phyloP scores from a whole-genome alignment of 2,888 invertebrate genomes.

The Apotomis capreana region DNA sequence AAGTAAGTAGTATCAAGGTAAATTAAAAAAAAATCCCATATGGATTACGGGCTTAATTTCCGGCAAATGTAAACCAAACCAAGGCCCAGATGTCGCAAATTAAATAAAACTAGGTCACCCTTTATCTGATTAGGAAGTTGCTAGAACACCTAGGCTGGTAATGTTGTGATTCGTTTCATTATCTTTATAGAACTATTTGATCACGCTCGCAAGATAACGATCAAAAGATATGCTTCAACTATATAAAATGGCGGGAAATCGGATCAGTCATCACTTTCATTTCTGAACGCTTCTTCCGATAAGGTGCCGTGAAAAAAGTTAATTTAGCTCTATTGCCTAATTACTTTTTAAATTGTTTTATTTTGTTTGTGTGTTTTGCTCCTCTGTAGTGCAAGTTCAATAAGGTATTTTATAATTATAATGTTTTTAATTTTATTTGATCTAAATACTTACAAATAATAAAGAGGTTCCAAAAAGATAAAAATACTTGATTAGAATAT shows the following conservation, averaged over 20 bases:
- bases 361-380: constrained; percentile 10
- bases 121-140: constrained; percentile 30
- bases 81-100: constrained; percentile 28
- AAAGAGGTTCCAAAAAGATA: no score
- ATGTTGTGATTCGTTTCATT: constrained; percentile 33
- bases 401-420: constrained; percentile 17
- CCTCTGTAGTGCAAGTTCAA: not conserved
- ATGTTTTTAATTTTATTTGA: not conserved
- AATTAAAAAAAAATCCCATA: not conserved
- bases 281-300: constrained; percentile 27
- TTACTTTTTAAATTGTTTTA: constrained; percentile 28
- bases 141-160: constrained; percentile 20
- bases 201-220: constrained; percentile 32
- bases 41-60: constrained; percentile 3
- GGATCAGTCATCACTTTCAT: constrained; percentile 31
- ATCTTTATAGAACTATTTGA: constrained; percentile 30
- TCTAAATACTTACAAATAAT: no score
- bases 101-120: constrained; percentile 30
- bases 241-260: constrained; percentile 39
- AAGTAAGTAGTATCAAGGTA: not conserved
- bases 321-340: constrained; percentile 20
- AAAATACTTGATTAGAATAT: no score
- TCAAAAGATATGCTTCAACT: constrained; percentile 27
- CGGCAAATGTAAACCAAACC: constrained; percentile 25
- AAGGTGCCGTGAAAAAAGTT: constrained; percentile 34